Conservation (phyloP, 2,797 vertebrate genomes). For the Dromococcyx pavoninus region DNA sequence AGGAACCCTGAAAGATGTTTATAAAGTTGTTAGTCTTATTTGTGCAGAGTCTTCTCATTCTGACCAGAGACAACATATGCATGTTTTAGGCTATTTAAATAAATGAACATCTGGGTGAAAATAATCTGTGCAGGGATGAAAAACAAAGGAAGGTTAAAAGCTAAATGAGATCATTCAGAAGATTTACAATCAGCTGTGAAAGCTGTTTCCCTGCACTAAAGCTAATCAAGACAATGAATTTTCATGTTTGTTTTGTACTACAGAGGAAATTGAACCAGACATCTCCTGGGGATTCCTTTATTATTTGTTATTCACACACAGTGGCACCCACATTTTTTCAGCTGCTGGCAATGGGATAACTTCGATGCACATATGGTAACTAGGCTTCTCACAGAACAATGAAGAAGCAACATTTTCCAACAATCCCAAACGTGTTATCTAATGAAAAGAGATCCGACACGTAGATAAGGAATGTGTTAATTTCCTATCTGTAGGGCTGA, state of each 20-base stretch:
- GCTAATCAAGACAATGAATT: slow-evolving; percentile 67
- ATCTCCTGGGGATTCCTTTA: slow-evolving; percentile 49
- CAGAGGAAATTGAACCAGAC: slow-evolving; percentile 50
- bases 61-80: neutral
- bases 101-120: slow-evolving; percentile 19
- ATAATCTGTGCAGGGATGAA: neutral
- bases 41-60: neutral
- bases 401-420: neutral
- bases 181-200: slow-evolving; percentile 56
- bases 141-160: slow-evolving; percentile 61
- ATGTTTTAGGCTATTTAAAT: slow-evolving; percentile 13
- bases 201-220: slow-evolving; percentile 44
- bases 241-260: slow-evolving; percentile 54
- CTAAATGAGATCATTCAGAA: slow-evolving; percentile 53
- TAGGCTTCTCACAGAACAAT: neutral
- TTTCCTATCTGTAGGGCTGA: neutral
- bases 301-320: slow-evolving; percentile 49
- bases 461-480: neutral
- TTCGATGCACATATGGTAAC: neutral
- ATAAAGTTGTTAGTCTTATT: neutral
- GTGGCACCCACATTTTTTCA: slow-evolving; percentile 57
- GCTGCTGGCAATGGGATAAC: slow-evolving; percentile 27
- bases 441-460: neutral
- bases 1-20: neutral
- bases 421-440: neutral